Evolutionary conservation across 2,797 vertebrate species (phyloP), one percentile per base, ranked within the genome.

Genomic region (Rhinatrema bivittatum): DNA sequence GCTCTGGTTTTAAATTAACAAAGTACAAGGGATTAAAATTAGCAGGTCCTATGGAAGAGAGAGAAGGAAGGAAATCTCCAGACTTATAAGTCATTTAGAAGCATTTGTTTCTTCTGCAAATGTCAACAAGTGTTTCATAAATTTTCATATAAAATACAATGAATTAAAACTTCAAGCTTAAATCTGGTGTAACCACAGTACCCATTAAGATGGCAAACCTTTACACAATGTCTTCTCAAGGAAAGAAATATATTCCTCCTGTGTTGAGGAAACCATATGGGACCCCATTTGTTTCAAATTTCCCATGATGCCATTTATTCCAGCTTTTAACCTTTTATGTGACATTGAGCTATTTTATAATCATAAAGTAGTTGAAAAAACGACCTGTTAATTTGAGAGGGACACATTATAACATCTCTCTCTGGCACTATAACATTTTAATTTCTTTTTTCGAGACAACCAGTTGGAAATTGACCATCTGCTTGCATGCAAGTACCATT

Each of bases 401-500:
- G 65, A 81, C 46, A 76, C 62, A 84, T 86, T 84, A 80, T 46
- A 63, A 59, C 36, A 62, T 42, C 66, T 89, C 84, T 93, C 82
- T 60, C 66, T 17, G 76, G 81, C 68, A 60, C 71, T 61, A 74
- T 87, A 83, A 82, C 81, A 77, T 86, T 90, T 89, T 86, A 85
- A 87, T 86, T 80, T 62, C 70, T 73, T 72, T 74, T 79, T 74
- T 79, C 72, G 81, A 86, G 81, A 76, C 74, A 86, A 88, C 82
- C 79, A 87, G 78, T 89, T 81, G 76, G 81, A 90, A 89, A 91
- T 85, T 89, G 84, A 90, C 87, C 87, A 88, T 87, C 87, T 91
- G 86, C 72, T 84, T 72, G 62, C 72, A 70, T 72, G 68, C 65
- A 68, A 75, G 57, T 74, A 75, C 60, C 74, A 81, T 61, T 79